Conservation (phyloP, 30 jellyfish, hydroid and myxozoan genomes). For the Hydra vulgaris region DNA sequence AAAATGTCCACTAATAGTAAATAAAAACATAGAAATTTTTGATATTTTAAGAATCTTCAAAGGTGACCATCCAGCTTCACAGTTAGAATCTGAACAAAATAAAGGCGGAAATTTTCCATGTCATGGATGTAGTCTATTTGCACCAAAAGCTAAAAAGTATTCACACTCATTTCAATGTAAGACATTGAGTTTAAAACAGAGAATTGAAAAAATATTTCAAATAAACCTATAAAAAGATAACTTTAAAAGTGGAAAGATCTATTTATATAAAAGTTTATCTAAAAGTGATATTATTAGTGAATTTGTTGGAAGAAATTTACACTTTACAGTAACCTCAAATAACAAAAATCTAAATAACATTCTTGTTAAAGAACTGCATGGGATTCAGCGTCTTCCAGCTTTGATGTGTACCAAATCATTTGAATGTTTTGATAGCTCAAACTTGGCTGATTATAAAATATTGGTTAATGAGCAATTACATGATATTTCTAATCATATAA, state of each 20-base stretch:
- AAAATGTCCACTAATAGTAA: neutral
- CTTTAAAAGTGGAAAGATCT: neutral
- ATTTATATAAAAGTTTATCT: neutral
- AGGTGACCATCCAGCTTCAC: slow-evolving; percentile 21
- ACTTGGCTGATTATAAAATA: slow-evolving; percentile 3
- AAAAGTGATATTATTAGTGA: slow-evolving; percentile 4
- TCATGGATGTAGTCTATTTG: neutral
- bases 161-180: neutral
- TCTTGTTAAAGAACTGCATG: neutral
- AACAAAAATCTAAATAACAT: neutral
- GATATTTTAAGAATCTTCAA: slow-evolving; percentile 3
- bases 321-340: neutral
- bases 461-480: slow-evolving; percentile 12
- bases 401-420: slow-evolving; percentile 1
- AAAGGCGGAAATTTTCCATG: slow-evolving; percentile 12
- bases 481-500: slow-evolving; percentile 15
- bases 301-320: neutral
- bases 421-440: neutral
- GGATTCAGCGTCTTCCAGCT: slow-evolving; percentile 12
- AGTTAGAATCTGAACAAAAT: slow-evolving; percentile 12
- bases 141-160: neutral
- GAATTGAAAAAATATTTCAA: neutral
- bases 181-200: neutral
- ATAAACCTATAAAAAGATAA: neutral
- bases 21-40: neutral